These are phyloP conservation scores for Contarinia nasturtii DNA, from an alignment of 1,140 invertebrate genomes.

Conservation along the genomic window DNA sequence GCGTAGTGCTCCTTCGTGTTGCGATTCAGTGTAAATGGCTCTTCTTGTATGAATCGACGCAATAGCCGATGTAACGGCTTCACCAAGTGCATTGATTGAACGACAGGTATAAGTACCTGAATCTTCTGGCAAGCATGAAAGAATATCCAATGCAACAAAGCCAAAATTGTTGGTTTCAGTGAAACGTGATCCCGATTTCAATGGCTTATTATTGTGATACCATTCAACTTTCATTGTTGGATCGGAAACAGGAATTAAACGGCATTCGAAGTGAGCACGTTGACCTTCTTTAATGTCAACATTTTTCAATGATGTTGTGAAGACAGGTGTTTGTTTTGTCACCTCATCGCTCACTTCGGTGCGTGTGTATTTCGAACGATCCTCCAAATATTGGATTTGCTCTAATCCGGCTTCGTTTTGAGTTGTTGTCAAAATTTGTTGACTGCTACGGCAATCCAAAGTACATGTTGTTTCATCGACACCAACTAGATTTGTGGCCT, in stretches of 20 bases:
- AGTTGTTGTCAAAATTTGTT: constrained; percentile 60
- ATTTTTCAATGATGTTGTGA: constrained; percentile 77
- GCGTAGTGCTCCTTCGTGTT: constrained; percentile 61
- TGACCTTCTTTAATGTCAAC: constrained; percentile 89
- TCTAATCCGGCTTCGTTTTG: constrained; percentile 70
- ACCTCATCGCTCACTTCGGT: constrained; percentile 58
- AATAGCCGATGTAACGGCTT: constrained; percentile 65
- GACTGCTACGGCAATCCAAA: constrained; percentile 47
- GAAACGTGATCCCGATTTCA: constrained; percentile 75
- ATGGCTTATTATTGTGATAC: constrained; percentile 82
- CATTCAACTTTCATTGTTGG: constrained; percentile 93
- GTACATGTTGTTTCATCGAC: constrained; percentile 64
- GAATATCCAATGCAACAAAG: constrained; percentile 81
- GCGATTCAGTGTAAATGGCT: constrained; percentile 67
- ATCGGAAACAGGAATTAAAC: constrained; percentile 90
- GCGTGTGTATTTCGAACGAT: constrained; percentile 54
- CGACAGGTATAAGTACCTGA: constrained; percentile 79
- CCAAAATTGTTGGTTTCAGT: constrained; percentile 88
- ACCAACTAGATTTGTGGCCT: constrained; percentile 79
- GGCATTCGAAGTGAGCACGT: constrained; percentile 87
- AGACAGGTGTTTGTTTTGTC: constrained; percentile 72
- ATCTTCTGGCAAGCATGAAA: constrained; percentile 80
- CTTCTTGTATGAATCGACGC: constrained; percentile 66
- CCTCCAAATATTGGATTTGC: constrained; percentile 74
- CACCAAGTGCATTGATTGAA: constrained; percentile 67